Evolutionary conservation across 2,113 vertebrate genomes (phyloP).

Genomic region (Salminus brasiliensis): DNA sequence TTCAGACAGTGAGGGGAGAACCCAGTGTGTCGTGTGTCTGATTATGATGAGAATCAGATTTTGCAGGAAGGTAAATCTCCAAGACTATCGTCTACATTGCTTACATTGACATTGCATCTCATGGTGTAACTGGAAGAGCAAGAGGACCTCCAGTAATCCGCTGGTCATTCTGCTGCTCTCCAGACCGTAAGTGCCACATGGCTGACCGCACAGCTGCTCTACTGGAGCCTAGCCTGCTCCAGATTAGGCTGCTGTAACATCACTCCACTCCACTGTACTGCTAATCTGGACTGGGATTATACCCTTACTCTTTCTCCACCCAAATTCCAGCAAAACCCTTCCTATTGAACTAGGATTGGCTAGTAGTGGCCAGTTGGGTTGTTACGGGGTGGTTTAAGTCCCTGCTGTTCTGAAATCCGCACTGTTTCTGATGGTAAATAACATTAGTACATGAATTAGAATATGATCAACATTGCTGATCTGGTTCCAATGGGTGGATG

Average conservation of each 20-base stretch:
- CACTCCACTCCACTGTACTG: slow-evolving; percentile 22
- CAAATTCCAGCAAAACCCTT: background rate
- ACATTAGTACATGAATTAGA: no score
- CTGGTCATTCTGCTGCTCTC: background rate
- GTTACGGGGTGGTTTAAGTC: no score
- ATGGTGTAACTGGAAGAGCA: background rate
- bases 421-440: no score
- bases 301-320: slow-evolving; percentile 20
- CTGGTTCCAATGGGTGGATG: no score
- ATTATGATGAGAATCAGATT: background rate
- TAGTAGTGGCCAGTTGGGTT: background rate
- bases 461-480: no score
- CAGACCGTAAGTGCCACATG: background rate
- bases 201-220: background rate
- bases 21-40: background rate
- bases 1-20: background rate
- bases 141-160: background rate
- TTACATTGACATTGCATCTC: background rate
- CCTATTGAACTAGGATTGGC: background rate
- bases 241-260: slow-evolving; percentile 31
- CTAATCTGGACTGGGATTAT: slow-evolving; percentile 54
- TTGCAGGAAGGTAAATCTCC: background rate
- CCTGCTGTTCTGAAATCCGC: no score
- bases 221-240: background rate
- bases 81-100: background rate